Base-by-base conservation (phyloP, 2,888 invertebrate species). In the Agrilus biguttatus region DNA sequence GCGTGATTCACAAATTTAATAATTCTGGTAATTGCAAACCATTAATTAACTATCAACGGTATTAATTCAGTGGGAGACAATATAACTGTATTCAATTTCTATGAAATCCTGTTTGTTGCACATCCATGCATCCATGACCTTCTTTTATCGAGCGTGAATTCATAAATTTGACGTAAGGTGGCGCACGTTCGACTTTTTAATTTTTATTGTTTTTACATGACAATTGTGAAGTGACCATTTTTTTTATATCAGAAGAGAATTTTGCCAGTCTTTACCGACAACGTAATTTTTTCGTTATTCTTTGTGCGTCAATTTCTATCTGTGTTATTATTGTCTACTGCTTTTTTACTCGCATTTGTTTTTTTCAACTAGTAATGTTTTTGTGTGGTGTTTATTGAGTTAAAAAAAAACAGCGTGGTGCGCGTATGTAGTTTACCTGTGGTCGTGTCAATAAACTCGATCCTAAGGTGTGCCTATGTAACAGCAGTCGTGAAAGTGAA, bases 391-490 rank as follows among this genome's bases (percentile, higher is more conserved):
- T 14, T 3, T 2, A 3, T 37, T 36, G 23, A 28, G 39, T 36
- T 45, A 8, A 35, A 36, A 40, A 34, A 36, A 35, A 38, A 39
- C 19, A 36, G 33, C 23, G 23, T 40, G 46, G 48, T 51, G 47
- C 47, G 47, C 46, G 46, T 44, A 46, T 43, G 39, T 50, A 49
- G 51, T 51, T 57, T 57, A 60, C 61, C 61, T 62, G 60, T 51
- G 50, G 50, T 54, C 62, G 63, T 62, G 65, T 66, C 65, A 66
- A 65, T 64, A 65, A 65, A 65, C 65, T 65, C 61, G 55, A 52
- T 48, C 47, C 39, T 51, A 59, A 66, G 65, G 66, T 64, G 65
- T 62, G 65, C 64, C 65, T 56, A 56, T 55, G 54, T 55, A 61
- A 56, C 57, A 55, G 54, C 54, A 50, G 55, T 53, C 55, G 63